These are phyloP conservation scores for Euglossa dilemma DNA, from an alignment of 1,140 invertebrate genomes.

Conservation along the genomic window DNA sequence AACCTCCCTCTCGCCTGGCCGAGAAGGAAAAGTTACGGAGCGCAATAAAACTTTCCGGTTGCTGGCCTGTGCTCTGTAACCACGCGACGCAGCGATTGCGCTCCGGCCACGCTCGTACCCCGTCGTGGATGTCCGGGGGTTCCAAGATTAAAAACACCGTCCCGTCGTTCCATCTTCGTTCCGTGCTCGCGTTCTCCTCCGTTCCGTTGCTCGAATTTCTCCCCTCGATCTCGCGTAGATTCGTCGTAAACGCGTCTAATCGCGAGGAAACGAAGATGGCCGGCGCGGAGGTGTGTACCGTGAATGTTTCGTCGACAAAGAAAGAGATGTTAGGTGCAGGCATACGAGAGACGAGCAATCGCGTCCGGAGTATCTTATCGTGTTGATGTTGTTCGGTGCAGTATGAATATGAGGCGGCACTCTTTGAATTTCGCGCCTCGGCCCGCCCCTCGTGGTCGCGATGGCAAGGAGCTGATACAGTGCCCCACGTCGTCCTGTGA, in stretches of 20 bases:
- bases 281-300: too few relatives aligned
- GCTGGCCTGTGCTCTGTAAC: conserved; percentile 33
- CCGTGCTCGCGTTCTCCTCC: too few relatives aligned
- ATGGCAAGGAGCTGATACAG: conserved; percentile 87
- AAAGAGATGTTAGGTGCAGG: conserved; percentile 6
- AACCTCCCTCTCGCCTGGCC: conserved; percentile 49
- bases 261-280: neutral
- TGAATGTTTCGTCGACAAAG: too few relatives aligned
- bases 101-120: conserved; percentile 13
- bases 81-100: conserved; percentile 23
- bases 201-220: too few relatives aligned
- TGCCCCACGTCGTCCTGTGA: conserved; percentile 90
- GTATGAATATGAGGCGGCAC: conserved; percentile 81
- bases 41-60: conserved; percentile 62
- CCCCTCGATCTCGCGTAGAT: too few relatives aligned
- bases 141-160: neutral
- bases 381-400: conserved; percentile 77
- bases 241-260: too few relatives aligned
- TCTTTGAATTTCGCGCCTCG: conserved; percentile 81
- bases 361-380: conserved; percentile 53
- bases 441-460: conserved; percentile 83
- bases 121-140: conserved; percentile 8
- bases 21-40: conserved; percentile 63
- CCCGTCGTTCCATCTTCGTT: neutral
- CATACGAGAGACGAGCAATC: conserved; percentile 52